Conservation (phyloP, 1,140 invertebrate species). For the Drosophila lini region DNA sequence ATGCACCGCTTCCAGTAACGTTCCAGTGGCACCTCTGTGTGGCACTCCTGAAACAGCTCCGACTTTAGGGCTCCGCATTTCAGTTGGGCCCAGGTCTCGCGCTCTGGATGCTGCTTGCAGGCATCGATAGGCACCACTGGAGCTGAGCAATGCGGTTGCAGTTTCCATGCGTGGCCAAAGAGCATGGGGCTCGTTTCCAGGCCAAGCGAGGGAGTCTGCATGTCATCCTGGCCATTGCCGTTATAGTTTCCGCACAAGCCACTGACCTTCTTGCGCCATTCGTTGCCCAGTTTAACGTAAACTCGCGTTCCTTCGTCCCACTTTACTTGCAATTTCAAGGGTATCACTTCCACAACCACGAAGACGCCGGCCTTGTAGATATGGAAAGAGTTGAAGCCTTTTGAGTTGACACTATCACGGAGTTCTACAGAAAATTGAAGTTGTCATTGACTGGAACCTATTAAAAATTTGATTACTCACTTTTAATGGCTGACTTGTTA, state of each 20-base stretch:
- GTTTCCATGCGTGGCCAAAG: conserved; percentile 95
- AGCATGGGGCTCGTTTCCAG: conserved; percentile 89
- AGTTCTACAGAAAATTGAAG: conserved; percentile 44
- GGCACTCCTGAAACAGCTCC: conserved; percentile 89
- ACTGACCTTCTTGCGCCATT: conserved; percentile 91
- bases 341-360: conserved; percentile 91
- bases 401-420: conserved; percentile 66
- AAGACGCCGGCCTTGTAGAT: conserved; percentile 88
- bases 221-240: conserved; percentile 92
- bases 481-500: conserved; percentile 75
- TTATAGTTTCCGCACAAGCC: conserved; percentile 97
- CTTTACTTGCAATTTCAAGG: conserved; percentile 91
- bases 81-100: conserved; percentile 90
- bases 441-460: neutral
- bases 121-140: conserved; percentile 86
- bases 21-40: conserved; percentile 90
- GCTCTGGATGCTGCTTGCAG: conserved; percentile 89
- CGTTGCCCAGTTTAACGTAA: conserved; percentile 90
- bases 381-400: conserved; percentile 70
- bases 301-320: conserved; percentile 95
- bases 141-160: conserved; percentile 90
- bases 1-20: conserved; percentile 89
- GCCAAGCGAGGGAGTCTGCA: conserved; percentile 92
- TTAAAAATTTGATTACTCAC: conserved; percentile 38
- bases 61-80: conserved; percentile 91